Conservation (phyloP, 2,113 vertebrate species). For the Hipposideros armiger region DNA sequence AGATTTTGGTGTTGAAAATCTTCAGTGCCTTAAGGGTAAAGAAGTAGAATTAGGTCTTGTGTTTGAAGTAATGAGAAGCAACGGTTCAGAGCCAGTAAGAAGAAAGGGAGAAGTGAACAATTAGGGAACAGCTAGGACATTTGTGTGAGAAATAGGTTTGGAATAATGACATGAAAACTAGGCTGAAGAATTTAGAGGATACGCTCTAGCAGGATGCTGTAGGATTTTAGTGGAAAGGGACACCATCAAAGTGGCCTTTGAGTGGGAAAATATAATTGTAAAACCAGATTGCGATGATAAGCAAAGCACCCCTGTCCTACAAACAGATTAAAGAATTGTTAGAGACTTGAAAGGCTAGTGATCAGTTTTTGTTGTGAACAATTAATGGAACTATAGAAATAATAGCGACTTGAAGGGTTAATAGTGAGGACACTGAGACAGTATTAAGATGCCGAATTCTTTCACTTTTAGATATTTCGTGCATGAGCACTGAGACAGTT, state of each 20-base stretch:
- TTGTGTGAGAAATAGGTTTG: background rate
- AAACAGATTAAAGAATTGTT: background rate
- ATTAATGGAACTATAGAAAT: background rate
- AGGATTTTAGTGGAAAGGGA: slow-evolving; percentile 21
- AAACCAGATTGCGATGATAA: background rate
- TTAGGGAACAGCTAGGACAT: background rate
- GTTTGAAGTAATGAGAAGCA: slow-evolving; percentile 18
- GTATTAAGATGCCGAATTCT: slow-evolving; percentile 7
- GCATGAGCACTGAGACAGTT: background rate
- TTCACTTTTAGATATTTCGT: background rate
- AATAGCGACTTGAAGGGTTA: background rate
- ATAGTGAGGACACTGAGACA: background rate
- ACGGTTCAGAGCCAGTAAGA: background rate
- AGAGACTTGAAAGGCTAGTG: background rate
- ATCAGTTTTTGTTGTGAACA: background rate
- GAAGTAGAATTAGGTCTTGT: background rate
- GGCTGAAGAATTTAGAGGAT: background rate
- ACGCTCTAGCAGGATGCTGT: background rate
- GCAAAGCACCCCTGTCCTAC: background rate
- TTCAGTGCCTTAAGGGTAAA: background rate
- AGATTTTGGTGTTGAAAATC: slow-evolving; percentile 41
- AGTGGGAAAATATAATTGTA: background rate
- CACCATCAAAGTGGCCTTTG: background rate
- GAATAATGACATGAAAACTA: background rate
- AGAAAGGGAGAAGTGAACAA: background rate